Evolutionary conservation across 2,888 invertebrate species (phyloP).

Genomic region (Punctoribates punctum): DNA sequence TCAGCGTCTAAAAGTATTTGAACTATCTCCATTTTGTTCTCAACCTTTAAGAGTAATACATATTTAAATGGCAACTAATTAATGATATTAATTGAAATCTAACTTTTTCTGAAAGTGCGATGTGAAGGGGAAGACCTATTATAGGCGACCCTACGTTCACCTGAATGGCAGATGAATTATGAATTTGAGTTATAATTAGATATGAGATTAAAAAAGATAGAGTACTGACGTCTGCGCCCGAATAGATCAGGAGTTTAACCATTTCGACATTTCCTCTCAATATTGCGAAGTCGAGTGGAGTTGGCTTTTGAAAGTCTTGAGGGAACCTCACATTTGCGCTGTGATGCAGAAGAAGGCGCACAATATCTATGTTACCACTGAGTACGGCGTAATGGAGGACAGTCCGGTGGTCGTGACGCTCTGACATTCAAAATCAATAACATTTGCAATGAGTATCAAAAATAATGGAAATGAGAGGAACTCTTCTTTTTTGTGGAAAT

Average conservation of each 20-base stretch:
- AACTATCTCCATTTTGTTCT: conserved; percentile 59
- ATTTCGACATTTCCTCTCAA: conserved; percentile 70
- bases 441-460: neutral
- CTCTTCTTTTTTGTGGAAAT: too few relatives aligned
- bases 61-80: too few relatives aligned
- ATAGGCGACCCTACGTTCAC: conserved; percentile 73
- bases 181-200: neutral
- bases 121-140: conserved; percentile 75
- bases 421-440: neutral
- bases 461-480: too few relatives aligned
- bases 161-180: neutral
- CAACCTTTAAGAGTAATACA: conserved; percentile 55
- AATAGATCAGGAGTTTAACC: conserved; percentile 57
- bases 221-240: conserved; percentile 64
- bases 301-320: conserved; percentile 63
- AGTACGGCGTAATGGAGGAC: conserved; percentile 84
- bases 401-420: conserved; percentile 60
- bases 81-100: too few relatives aligned
- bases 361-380: conserved; percentile 66
- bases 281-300: conserved; percentile 79
- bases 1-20: conserved; percentile 54
- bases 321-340: conserved; percentile 66
- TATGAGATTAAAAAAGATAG: neutral
- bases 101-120: conserved; percentile 61
- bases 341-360: conserved; percentile 73